Conservation (phyloP, 2,113 vertebrate genomes). For the Castor canadensis region DNA sequence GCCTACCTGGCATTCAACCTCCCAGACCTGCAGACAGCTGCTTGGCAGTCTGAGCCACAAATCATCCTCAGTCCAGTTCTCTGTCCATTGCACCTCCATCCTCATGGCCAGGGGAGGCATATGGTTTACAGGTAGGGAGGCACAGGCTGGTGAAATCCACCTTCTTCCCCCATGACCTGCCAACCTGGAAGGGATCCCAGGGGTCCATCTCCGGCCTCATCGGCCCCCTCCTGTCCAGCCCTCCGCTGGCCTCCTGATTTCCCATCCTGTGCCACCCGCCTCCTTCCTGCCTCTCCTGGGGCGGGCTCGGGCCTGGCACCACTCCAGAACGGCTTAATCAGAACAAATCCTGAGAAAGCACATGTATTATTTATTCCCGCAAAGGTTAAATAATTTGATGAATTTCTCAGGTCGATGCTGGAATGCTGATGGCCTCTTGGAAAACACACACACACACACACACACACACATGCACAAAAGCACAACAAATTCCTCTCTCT, state of each 20-base stretch:
- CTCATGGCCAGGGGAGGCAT: neutral
- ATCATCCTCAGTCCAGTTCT: neutral
- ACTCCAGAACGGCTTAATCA: conserved; percentile 80
- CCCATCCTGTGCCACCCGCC: conserved; percentile 69
- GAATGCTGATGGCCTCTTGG: conserved; percentile 79
- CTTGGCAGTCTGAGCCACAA: rapidly evolving
- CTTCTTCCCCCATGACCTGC: neutral
- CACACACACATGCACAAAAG: neutral
- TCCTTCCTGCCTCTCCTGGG: conserved; percentile 78
- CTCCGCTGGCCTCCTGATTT: conserved; percentile 74
- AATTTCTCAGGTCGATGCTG: conserved; percentile 77
- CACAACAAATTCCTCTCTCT: neutral
- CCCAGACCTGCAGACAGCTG: neutral
- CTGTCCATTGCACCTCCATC: neutral
- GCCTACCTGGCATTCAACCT: neutral
- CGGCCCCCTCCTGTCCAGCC: conserved; percentile 52
- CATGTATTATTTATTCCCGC: conserved; percentile 83
- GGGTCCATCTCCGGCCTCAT: conserved; percentile 40
- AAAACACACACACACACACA: neutral
- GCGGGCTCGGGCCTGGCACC: conserved; percentile 75
- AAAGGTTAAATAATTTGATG: conserved; percentile 84
- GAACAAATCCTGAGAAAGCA: conserved; percentile 81
- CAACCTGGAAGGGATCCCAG: neutral
- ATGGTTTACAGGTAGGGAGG: neutral
- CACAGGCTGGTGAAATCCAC: neutral